phyloP scores from a whole-genome alignment of 2,113 vertebrate genomes.

The Phrynocephalus versicolor region DNA sequence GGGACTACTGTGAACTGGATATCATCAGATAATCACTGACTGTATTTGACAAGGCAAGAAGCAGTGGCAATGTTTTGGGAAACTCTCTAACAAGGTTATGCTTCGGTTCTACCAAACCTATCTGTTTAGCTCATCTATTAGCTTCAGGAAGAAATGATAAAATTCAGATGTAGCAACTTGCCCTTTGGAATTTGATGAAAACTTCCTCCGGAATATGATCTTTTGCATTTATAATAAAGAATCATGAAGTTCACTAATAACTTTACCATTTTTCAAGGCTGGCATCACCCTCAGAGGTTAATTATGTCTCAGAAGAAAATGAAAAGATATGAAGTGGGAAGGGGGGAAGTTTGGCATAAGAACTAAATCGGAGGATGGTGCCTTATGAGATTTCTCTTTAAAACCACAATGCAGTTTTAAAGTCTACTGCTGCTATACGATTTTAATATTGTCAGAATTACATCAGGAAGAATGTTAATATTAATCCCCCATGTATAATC shows the following conservation, averaged over 20 bases:
- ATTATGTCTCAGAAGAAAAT: slow-evolving; percentile 57
- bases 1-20: background rate
- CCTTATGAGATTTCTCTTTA: slow-evolving; percentile 29
- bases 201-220: slow-evolving; percentile 49
- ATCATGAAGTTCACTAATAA: slow-evolving; percentile 53
- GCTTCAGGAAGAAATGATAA: slow-evolving; percentile 18
- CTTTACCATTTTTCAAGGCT: slow-evolving; percentile 53
- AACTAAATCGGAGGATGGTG: slow-evolving; percentile 46
- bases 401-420: slow-evolving; percentile 22
- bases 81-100: slow-evolving; percentile 44
- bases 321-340: slow-evolving; percentile 37
- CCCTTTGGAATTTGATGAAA: slow-evolving; percentile 48
- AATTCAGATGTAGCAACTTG: slow-evolving; percentile 25
- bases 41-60: slow-evolving; percentile 22
- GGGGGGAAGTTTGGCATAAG: slow-evolving; percentile 34
- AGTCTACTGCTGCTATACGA: slow-evolving; percentile 39
- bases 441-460: slow-evolving; percentile 35
- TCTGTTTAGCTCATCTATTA: slow-evolving; percentile 33
- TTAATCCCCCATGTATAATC: slow-evolving; percentile 30
- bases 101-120: slow-evolving; percentile 36
- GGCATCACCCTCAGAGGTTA: slow-evolving; percentile 49
- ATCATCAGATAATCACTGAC: background rate
- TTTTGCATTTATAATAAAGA: slow-evolving; percentile 54
- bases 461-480: slow-evolving; percentile 43
- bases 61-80: background rate